phyloP scores from a whole-genome alignment of 1,140 invertebrate genomes.

The Matsumurasca onukii region DNA sequence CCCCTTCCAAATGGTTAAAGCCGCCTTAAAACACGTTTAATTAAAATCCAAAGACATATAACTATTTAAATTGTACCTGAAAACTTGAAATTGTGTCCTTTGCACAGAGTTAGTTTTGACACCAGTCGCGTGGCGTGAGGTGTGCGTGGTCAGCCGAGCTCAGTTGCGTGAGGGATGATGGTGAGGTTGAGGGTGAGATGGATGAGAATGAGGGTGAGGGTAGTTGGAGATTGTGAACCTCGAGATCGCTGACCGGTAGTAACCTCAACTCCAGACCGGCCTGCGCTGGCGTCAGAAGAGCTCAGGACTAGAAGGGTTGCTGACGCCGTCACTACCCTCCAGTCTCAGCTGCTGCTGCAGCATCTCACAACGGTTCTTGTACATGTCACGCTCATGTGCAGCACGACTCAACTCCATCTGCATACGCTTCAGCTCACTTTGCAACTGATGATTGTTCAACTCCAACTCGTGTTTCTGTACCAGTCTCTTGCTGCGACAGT shows the following conservation, averaged over 20 bases:
- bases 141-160: too few relatives aligned
- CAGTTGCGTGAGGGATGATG: too few relatives aligned
- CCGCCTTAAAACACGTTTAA: too few relatives aligned
- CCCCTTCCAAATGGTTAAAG: too few relatives aligned
- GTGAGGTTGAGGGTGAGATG: too few relatives aligned
- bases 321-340: slow-evolving; percentile 25
- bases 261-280: slow-evolving; percentile 19
- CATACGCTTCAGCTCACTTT: slow-evolving; percentile 68
- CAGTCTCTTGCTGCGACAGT: slow-evolving; percentile 89
- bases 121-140: too few relatives aligned
- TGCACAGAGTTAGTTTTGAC: too few relatives aligned
- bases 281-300: slow-evolving; percentile 26
- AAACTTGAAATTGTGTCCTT: too few relatives aligned
- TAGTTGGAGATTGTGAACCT: background rate
- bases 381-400: slow-evolving; percentile 38
- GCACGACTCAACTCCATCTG: slow-evolving; percentile 61
- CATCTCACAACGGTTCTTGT: slow-evolving; percentile 38
- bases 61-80: too few relatives aligned
- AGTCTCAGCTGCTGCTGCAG: slow-evolving; percentile 26
- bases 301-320: slow-evolving; percentile 27
- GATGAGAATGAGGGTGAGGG: too few relatives aligned
- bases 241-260: background rate
- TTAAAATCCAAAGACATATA: too few relatives aligned
- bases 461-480: slow-evolving; percentile 88
- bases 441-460: slow-evolving; percentile 74